Evolutionary conservation across 2,888 invertebrate genomes (phyloP).

Genomic region (Octonoba sinensis): DNA sequence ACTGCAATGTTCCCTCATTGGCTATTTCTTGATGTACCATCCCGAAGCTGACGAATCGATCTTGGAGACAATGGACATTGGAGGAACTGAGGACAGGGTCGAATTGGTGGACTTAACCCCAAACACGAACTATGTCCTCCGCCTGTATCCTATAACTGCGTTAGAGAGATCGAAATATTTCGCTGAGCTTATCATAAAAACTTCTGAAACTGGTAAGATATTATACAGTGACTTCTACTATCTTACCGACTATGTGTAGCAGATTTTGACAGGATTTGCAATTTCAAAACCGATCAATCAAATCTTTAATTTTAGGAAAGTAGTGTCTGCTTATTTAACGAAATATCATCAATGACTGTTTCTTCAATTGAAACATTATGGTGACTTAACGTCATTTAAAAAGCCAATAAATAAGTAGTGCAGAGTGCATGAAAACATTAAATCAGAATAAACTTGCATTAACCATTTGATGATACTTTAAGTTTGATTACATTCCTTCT

Average conservation of each 20-base stretch:
- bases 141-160: slow-evolving; percentile 33
- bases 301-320: background rate
- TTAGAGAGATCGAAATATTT: slow-evolving; percentile 23
- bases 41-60: slow-evolving; percentile 34
- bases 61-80: slow-evolving; percentile 4
- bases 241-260: background rate
- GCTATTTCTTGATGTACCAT: slow-evolving; percentile 30
- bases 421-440: no score
- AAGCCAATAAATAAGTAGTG: no score
- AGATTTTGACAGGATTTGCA: background rate
- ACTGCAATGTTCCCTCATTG: slow-evolving; percentile 23
- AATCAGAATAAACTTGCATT: no score
- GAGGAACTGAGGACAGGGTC: background rate
- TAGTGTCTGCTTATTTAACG: background rate
- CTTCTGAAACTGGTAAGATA: slow-evolving; percentile 42
- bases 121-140: slow-evolving; percentile 38
- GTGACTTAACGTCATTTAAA: no score
- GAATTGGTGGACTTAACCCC: slow-evolving; percentile 31
- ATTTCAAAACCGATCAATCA: no score
- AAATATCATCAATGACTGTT: background rate
- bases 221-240: background rate
- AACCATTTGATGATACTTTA: no score
- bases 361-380: no score
- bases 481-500: no score
- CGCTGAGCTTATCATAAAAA: slow-evolving; percentile 41